phyloP scores from a whole-genome alignment of 1,140 invertebrate species.

The Colletes latitarsis region DNA sequence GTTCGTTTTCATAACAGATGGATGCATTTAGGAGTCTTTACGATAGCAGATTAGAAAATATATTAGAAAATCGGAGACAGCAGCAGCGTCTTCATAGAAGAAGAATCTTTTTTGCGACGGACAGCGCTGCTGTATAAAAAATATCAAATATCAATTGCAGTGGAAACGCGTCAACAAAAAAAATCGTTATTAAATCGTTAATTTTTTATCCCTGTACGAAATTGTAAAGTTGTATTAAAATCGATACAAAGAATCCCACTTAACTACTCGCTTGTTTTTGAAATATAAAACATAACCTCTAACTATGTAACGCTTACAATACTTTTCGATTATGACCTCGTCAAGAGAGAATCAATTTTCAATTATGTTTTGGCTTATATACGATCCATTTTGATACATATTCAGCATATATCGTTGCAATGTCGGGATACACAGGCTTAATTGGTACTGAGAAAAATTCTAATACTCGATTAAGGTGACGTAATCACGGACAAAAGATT shows the following conservation, averaged over 20 bases:
- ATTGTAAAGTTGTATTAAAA: background rate
- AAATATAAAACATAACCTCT: background rate
- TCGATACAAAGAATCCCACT: background rate
- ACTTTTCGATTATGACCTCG: background rate
- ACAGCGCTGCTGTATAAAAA: conserved; percentile 19
- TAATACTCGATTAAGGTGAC: background rate
- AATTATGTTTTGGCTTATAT: background rate
- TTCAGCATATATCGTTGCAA: background rate
- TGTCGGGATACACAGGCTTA: conserved; percentile 29
- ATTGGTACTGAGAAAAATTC: conserved; percentile 22
- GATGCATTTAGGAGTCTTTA: conserved; percentile 60
- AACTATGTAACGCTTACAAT: background rate
- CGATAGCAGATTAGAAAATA: conserved; percentile 33
- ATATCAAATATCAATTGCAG: background rate
- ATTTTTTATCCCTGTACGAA: no score
- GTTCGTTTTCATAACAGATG: conserved; percentile 47
- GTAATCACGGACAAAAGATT: background rate
- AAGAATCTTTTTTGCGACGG: conserved; percentile 53
- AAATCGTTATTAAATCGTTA: no score
- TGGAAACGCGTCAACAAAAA: no score
- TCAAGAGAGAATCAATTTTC: conserved; percentile 10
- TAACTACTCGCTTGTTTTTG: conserved; percentile 14
- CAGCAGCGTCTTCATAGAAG: conserved; percentile 57
- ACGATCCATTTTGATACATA: background rate
- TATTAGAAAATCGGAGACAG: conserved; percentile 55